A percentile compares a stretch with the other conserved stretches of the same genome.
These are phyloP conservation scores for Stomatorhinus walkeri DNA, from an alignment of 2,797 vertebrate species.

Conservation along the genomic window DNA sequence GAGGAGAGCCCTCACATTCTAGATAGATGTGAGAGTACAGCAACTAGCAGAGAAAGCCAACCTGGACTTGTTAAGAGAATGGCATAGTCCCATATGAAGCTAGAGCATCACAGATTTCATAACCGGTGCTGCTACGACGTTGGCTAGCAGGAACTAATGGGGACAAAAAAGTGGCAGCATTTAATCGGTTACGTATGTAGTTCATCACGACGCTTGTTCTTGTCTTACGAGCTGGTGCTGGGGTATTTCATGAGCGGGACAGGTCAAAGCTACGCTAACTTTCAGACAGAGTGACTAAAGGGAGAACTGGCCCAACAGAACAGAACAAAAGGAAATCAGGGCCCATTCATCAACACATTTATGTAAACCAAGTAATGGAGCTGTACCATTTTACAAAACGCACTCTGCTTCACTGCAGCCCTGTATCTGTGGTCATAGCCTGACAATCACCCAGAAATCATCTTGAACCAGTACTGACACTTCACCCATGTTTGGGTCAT, in stretches of 20 bases:
- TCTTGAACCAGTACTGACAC: not conserved
- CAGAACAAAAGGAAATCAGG: not conserved
- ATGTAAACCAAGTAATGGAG: not conserved
- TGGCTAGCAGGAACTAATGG: not conserved
- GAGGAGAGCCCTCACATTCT: not conserved
- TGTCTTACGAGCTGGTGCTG: not conserved
- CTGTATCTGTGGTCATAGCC: not conserved
- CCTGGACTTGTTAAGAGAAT: not conserved
- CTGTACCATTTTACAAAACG: not conserved
- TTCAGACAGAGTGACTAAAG: not conserved
- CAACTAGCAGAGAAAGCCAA: not conserved
- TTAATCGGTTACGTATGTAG: not conserved
- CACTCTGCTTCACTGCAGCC: not conserved
- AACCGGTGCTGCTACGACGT: not conserved
- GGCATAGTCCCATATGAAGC: not conserved
- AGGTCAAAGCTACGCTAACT: not conserved
- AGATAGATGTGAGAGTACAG: not conserved
- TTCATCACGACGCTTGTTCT: not conserved
- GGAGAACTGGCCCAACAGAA: not conserved
- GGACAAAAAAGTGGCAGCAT: not conserved
- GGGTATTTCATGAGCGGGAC: not conserved
- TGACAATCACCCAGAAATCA: not conserved
- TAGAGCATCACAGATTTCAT: not conserved
- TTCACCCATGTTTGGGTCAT: not conserved
- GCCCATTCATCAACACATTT: not conserved